phyloP scores from a whole-genome alignment of 30 jellyfish, hydroid and myxozoan species.

The Nemopilema nomurai region DNA sequence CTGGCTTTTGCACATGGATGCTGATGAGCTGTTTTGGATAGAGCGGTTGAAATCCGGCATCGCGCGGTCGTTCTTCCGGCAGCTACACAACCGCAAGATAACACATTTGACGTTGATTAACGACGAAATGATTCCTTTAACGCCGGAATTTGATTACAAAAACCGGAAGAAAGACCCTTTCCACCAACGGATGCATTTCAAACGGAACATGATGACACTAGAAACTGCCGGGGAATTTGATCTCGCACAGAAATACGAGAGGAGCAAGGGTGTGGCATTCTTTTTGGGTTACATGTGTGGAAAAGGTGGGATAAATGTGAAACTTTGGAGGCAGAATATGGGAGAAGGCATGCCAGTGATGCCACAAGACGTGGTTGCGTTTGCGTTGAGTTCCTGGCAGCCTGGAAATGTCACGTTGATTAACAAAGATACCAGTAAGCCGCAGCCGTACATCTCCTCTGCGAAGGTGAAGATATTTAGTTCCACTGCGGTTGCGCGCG shows the following conservation, averaged over 20 bases:
- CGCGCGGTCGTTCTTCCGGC: conserved; percentile 51
- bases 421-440: not conserved
- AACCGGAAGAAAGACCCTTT: conserved; percentile 64
- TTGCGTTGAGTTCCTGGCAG: conserved; percentile 50
- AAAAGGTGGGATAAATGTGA: conserved; percentile 57
- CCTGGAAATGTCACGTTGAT: conserved; percentile 61
- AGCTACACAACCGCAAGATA: conserved; percentile 20
- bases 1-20: conserved; percentile 63
- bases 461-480: conserved; percentile 43
- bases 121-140: conserved; percentile 58
- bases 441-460: conserved; percentile 47
- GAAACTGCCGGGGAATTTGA: not conserved
- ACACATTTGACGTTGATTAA: conserved; percentile 46
- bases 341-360: conserved; percentile 43
- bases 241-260: conserved; percentile 18
- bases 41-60: conserved; percentile 47
- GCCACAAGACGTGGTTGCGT: conserved; percentile 65
- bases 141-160: conserved; percentile 47
- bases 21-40: conserved; percentile 58
- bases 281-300: conserved; percentile 74
- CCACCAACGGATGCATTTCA: conserved; percentile 61
- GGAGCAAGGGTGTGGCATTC: conserved; percentile 29
- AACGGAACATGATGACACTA: conserved; percentile 31
- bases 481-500: conserved; percentile 26
- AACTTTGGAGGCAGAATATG: conserved; percentile 39